These are phyloP conservation scores for Ficedula albicollis DNA, from an alignment of 2,797 vertebrate genomes.

Conservation along the genomic window DNA sequence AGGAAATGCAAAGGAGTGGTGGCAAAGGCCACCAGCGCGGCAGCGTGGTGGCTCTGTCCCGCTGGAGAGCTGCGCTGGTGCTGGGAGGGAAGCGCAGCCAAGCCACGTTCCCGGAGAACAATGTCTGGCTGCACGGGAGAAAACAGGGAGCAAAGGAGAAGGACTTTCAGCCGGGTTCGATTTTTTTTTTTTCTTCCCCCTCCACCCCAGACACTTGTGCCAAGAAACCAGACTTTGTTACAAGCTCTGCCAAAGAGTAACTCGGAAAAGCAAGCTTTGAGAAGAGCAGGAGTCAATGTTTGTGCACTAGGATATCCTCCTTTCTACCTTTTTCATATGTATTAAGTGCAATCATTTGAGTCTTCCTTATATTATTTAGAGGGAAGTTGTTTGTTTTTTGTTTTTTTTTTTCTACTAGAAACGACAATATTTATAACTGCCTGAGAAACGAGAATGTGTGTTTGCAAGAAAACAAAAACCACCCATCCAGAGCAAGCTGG, in stretches of 20 bases:
- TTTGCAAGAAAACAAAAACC: conserved; percentile 53
- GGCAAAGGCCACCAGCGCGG: conserved; percentile 6
- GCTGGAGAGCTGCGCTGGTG: background rate
- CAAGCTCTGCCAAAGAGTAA: conserved; percentile 85
- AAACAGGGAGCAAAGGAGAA: conserved; percentile 42
- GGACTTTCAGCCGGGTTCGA: conserved; percentile 32
- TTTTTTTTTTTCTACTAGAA: conserved; percentile 71
- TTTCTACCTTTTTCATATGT: conserved; percentile 79
- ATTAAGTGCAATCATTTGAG: conserved; percentile 87
- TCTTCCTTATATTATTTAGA: conserved; percentile 77
- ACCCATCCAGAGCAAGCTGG: background rate
- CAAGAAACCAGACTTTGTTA: conserved; percentile 71
- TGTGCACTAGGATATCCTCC: conserved; percentile 81
- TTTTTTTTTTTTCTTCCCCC: background rate
- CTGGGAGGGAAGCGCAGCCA: conserved; percentile 35
- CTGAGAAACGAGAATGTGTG: conserved; percentile 71
- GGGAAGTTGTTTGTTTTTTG: conserved; percentile 50
- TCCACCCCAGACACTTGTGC: conserved; percentile 30
- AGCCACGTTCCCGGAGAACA: conserved; percentile 63
- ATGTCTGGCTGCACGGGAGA: conserved; percentile 64
- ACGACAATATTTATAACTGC: conserved; percentile 81
- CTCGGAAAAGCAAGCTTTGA: conserved; percentile 61
- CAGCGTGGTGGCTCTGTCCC: background rate
- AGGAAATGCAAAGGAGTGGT: background rate
- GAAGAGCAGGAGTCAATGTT: conserved; percentile 70